Percentiles rank a stretch among this genome's conserved stretches.
These are phyloP conservation scores for Cremastobaeus sp. DNA, from an alignment of 2,888 invertebrate genomes.

Conservation along the genomic window DNA sequence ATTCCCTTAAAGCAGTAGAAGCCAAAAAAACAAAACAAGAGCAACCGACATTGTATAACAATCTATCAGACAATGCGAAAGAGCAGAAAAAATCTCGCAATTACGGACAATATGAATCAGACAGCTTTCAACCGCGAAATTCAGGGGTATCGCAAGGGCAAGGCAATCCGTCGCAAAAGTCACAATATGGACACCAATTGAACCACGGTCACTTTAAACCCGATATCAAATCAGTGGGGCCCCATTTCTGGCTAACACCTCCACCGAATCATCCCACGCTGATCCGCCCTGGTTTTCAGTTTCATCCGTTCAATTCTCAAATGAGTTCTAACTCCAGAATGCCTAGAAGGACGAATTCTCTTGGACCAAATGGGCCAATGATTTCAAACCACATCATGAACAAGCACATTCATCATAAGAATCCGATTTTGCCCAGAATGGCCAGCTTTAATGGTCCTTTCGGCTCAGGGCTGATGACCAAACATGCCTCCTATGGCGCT, in stretches of 20 bases:
- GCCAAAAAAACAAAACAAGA: too few species aligned
- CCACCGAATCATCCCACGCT: constrained; percentile 72
- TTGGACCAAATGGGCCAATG: constrained; percentile 65
- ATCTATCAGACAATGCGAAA: too few species aligned
- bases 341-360: constrained; percentile 69
- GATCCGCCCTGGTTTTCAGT: constrained; percentile 73
- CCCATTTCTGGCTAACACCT: constrained; percentile 73
- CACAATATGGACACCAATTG: constrained; percentile 71
- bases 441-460: constrained; percentile 52
- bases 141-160: constrained; percentile 72
- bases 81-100: too few species aligned
- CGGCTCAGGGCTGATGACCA: constrained; percentile 41
- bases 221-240: constrained; percentile 72
- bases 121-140: constrained; percentile 63
- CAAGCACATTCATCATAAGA: constrained; percentile 35
- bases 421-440: constrained; percentile 40
- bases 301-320: constrained; percentile 71
- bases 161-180: constrained; percentile 72
- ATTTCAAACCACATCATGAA: constrained; percentile 44
- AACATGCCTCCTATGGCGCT: too few species aligned
- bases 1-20: too few species aligned
- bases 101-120: too few species aligned
- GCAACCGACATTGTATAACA: too few species aligned
- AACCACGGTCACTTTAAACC: constrained; percentile 68
- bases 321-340: constrained; percentile 69